Evolutionary conservation across 2,797 vertebrate species (phyloP).

Genomic region (Valencia hispanica): DNA sequence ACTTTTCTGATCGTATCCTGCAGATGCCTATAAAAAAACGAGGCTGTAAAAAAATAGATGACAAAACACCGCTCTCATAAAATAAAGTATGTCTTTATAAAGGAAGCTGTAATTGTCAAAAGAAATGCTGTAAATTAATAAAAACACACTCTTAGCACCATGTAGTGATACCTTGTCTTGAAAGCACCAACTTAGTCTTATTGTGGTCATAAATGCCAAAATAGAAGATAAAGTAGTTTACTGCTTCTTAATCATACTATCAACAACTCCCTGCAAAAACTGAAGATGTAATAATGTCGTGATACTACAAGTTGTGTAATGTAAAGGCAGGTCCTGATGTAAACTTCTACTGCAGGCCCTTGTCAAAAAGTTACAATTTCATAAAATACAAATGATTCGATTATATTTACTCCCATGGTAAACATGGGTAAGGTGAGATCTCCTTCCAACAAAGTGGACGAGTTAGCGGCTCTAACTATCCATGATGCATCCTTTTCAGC

Average conservation of each 20-base stretch:
- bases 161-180: neutral
- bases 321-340: neutral
- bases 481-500: too few relatives aligned
- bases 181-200: neutral
- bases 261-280: neutral
- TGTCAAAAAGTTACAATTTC: too few relatives aligned
- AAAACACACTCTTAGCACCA: neutral
- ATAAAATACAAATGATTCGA: too few relatives aligned
- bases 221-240: neutral
- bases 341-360: neutral
- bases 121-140: neutral
- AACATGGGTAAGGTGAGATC: too few relatives aligned
- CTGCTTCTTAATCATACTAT: neutral
- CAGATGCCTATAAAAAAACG: neutral
- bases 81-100: conserved; percentile 1
- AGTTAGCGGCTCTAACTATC: too few relatives aligned
- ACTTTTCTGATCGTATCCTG: neutral
- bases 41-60: neutral
- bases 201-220: neutral
- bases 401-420: too few relatives aligned
- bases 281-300: neutral
- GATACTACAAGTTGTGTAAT: neutral
- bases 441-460: too few relatives aligned
- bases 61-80: neutral
- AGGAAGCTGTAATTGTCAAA: neutral